Conservation (phyloP, 2,113 vertebrate genomes). For the Phoxinus phoxinus region DNA sequence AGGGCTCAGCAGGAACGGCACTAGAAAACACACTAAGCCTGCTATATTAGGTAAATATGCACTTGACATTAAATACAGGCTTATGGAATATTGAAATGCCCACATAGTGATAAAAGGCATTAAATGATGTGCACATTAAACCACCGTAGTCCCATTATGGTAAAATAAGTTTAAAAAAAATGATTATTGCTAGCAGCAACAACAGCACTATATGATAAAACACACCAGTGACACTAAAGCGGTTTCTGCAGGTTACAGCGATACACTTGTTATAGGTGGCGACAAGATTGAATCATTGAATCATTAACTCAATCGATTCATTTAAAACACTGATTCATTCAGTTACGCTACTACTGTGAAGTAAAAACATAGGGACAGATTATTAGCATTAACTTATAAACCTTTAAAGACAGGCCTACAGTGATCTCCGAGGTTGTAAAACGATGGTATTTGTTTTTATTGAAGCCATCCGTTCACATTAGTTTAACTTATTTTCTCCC, state of each 20-base stretch:
- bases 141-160: neutral
- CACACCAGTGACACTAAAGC: neutral
- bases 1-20: neutral
- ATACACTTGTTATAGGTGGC: no score
- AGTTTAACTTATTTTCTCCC: no score
- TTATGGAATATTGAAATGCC: neutral
- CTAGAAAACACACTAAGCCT: constrained; percentile 16
- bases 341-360: neutral
- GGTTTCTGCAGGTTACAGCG: no score
- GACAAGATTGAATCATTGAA: neutral
- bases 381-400: neutral
- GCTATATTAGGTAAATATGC: constrained; percentile 16
- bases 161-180: neutral
- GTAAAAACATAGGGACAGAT: neutral
- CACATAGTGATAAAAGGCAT: neutral
- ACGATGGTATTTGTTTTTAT: neutral
- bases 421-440: neutral
- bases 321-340: neutral
- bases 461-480: neutral
- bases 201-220: neutral
- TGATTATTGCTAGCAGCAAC: neutral
- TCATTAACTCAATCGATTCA: neutral
- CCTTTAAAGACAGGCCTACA: neutral
- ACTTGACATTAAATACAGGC: constrained; percentile 7
- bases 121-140: neutral